Evolutionary conservation across 2,888 invertebrate genomes (phyloP).

Genomic region (Drosophila flavopinicola): DNA sequence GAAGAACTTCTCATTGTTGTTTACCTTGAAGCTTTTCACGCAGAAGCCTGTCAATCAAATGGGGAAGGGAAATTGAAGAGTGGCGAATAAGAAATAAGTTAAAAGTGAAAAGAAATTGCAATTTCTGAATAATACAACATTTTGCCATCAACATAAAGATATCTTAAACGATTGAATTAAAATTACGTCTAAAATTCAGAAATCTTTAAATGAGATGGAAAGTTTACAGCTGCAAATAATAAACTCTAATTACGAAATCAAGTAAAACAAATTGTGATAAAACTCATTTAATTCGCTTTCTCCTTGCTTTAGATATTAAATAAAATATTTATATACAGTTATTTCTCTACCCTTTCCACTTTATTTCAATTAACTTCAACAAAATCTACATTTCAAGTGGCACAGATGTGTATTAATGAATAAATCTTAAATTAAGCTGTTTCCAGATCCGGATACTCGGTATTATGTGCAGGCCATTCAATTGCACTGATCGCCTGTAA

Average conservation of each 20-base stretch:
- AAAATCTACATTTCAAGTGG: not conserved
- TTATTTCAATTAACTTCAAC: not conserved
- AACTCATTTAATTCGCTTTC: no score
- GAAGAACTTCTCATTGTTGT: conserved; percentile 90
- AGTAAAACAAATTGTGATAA: no score
- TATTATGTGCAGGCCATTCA: conserved; percentile 53
- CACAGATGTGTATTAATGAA: not conserved
- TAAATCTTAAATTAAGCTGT: conserved; percentile 2
- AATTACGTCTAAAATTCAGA: no score
- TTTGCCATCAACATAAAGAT: no score
- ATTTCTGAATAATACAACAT: not conserved
- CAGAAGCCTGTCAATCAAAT: conserved; percentile 88
- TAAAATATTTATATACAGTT: no score
- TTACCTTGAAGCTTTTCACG: conserved; percentile 89
- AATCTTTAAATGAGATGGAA: no score
- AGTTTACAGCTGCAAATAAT: no score
- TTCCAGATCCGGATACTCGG: conserved; percentile 29
- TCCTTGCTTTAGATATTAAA: no score
- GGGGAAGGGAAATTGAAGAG: no score
- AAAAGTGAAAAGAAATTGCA: not conserved
- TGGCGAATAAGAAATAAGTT: not conserved
- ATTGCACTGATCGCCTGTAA: conserved; percentile 60
- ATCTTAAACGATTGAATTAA: no score
- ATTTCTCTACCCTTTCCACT: no score
- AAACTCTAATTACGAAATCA: not conserved